Evolutionary conservation across 2,797 vertebrate species (phyloP).

Genomic region (Macropus fuliginosus): DNA sequence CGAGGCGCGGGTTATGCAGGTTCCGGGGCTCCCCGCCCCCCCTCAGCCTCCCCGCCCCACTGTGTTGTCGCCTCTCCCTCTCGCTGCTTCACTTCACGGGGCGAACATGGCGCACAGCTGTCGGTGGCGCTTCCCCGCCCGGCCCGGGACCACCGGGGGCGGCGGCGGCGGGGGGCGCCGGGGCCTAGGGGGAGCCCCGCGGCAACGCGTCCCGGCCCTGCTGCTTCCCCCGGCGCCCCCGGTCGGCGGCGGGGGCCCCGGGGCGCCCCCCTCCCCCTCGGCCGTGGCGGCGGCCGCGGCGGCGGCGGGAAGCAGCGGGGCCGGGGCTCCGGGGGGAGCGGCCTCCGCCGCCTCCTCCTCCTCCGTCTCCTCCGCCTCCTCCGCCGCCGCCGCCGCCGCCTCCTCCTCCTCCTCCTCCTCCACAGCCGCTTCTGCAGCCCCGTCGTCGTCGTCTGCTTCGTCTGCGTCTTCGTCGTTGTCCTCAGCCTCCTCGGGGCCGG

Average conservation of each 20-base stretch:
- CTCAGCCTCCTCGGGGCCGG: conserved; percentile 77
- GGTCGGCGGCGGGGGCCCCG: conserved; percentile 90
- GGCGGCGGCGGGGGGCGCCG: conserved; percentile 88
- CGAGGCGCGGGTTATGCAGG: conserved; percentile 69
- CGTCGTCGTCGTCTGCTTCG: conserved; percentile 75
- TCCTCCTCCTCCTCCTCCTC: conserved; percentile 87
- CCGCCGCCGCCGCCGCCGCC: conserved; percentile 85
- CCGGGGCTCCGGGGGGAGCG: conserved; percentile 60
- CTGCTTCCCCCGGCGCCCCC: conserved; percentile 85
- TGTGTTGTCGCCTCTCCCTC: conserved; percentile 88
- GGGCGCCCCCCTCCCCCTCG: conserved; percentile 84
- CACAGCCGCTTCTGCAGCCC: conserved; percentile 87
- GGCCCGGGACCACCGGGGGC: conserved; percentile 95
- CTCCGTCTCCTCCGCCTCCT: conserved; percentile 79
- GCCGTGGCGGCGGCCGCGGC: conserved; percentile 76
- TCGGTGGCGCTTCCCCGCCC: conserved; percentile 99
- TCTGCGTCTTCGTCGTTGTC: conserved; percentile 79
- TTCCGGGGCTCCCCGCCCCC: conserved; percentile 75
- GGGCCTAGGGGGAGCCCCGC: conserved; percentile 91
- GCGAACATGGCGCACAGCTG: conserved; percentile 99
- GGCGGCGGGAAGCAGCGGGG: conserved; percentile 78
- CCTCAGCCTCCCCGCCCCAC: conserved; percentile 75
- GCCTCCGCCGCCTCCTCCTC: conserved; percentile 89
- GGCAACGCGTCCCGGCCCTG: conserved; percentile 80
- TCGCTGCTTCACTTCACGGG: conserved; percentile 96